Conservation (phyloP, 2,113 vertebrate genomes). For the Oreocharis arfaki region DNA sequence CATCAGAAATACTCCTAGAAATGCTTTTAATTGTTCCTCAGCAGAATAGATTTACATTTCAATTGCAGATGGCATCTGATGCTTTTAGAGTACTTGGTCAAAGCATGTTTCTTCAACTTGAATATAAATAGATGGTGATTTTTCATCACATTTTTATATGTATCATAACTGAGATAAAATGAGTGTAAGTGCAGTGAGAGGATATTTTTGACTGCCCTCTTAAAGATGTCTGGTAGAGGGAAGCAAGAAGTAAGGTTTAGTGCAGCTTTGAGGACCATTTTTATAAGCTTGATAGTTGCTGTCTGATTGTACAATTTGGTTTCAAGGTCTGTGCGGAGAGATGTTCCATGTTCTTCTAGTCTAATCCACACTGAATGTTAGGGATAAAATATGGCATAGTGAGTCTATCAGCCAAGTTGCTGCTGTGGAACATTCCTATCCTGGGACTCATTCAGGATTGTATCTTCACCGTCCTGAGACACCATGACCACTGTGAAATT, state of each 20-base stretch:
- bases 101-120: conserved; percentile 19
- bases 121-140: conserved; percentile 18
- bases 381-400: neutral
- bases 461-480: neutral
- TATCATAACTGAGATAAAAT: neutral
- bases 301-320: neutral
- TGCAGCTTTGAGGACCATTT: neutral
- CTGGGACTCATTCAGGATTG: neutral
- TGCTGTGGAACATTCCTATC: neutral
- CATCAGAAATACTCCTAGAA: neutral
- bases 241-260: neutral
- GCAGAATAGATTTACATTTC: neutral
- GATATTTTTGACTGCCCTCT: conserved; percentile 22
- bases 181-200: neutral
- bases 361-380: neutral
- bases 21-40: neutral
- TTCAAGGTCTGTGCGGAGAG: neutral
- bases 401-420: neutral
- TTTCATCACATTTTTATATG: neutral
- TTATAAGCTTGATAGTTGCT: neutral
- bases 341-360: neutral
- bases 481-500: neutral
- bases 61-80: conserved; percentile 20
- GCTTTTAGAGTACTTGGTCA: conserved; percentile 7
- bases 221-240: neutral